Evolutionary conservation across 2,888 invertebrate species (phyloP), one percentile per base, ranked within the genome.

Genomic region (Drosophila meridiana): DNA sequence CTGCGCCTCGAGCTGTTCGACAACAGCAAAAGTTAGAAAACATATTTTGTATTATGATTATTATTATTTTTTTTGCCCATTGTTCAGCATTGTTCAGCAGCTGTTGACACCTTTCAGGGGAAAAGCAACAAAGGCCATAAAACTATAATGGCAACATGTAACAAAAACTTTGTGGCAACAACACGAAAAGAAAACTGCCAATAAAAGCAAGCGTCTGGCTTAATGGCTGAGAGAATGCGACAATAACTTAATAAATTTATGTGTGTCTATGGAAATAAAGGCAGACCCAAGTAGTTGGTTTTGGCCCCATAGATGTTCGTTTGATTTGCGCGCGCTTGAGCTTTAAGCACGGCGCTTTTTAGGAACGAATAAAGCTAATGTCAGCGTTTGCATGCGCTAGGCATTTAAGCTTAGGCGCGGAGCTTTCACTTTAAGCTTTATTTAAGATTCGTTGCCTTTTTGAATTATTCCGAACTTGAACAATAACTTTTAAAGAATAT

Each of bases 51-150:
- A 6, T 40, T 43, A 20, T 48, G 26, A 65, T 34, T 32, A 66
- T 42, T 42, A 30, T 47, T 63, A n/a, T 60, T 53, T 50, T 58
- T 47, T 58, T 47, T 11, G 59, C 7, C 81, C 70, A 85, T 85
- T 85, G 85, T 85, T 76, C 61, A 64, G 52, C 70, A 85, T 85
- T 85, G 85, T 85, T 76, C 61, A 64, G 52, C 59, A 78, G 52
- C 67, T 83, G 86, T 84, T 87, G 83, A 73, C 85, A 85, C 84
- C 83, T 84, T 84, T 82, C 71, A 74, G 76, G 84, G 63, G 66
- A 84, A 84, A 75, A 76, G 73, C 79, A 70, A 67, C 75, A 69
- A 72, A 30, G 58, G 59, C 43, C 48, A 60, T 66, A 69, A 67
- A 68, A 53, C 47, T 28, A 57, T 53, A 64, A 70, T 72, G 66